A percentile compares a stretch with the other conserved stretches of the same genome.
Evolutionary conservation across 2,113 vertebrate species (phyloP).

Genomic region (Ardeotis arabs): DNA sequence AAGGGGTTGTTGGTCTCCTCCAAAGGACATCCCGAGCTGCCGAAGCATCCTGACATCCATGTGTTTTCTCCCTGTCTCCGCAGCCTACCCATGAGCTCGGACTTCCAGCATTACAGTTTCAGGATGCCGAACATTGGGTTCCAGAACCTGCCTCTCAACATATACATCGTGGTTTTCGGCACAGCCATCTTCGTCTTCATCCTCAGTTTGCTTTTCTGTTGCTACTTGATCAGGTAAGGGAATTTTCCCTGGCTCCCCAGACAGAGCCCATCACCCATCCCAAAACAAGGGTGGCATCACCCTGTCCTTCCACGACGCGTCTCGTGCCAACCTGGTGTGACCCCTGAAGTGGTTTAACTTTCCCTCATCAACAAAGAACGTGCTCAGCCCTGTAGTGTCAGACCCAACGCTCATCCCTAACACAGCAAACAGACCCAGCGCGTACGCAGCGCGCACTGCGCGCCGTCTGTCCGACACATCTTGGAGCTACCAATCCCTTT

Average conservation of each 20-base stretch:
- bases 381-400: not conserved
- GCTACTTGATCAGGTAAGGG: constrained; percentile 96
- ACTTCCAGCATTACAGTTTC: constrained; percentile 95
- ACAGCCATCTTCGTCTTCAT: constrained; percentile 99
- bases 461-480: not conserved
- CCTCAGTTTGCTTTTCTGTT: constrained; percentile 99
- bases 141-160: constrained; percentile 99
- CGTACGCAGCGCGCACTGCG: too few relatives aligned
- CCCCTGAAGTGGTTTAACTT: not conserved
- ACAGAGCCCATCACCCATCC: not conserved
- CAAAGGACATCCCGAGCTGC: not conserved
- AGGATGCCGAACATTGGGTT: constrained; percentile 99
- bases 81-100: constrained; percentile 96
- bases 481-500: not conserved
- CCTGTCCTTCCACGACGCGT: fast-evolving
- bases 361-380: not conserved
- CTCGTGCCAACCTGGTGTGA: not conserved
- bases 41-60: not conserved
- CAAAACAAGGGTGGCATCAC: not conserved
- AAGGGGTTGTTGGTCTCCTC: not conserved
- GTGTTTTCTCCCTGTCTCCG: constrained; percentile 20
- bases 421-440: not conserved
- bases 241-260: not conserved
- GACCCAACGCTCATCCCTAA: not conserved
- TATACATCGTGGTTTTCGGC: constrained; percentile 99